Evolutionary conservation across 2,113 vertebrate species (phyloP).

Genomic region (Aramus guarauna): DNA sequence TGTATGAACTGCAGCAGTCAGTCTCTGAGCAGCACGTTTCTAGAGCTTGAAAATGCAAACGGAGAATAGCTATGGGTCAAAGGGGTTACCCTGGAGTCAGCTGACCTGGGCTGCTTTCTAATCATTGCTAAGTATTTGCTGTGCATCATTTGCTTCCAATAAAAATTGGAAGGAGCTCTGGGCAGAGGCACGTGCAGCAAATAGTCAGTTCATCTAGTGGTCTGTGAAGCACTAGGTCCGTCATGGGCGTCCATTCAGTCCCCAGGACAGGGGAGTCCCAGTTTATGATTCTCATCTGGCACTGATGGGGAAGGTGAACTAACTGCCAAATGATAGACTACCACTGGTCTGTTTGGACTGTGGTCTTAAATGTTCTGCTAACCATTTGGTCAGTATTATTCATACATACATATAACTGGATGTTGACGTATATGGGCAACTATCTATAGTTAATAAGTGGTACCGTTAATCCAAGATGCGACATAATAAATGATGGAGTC

Average conservation of each 20-base stretch:
- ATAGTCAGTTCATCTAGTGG: background rate
- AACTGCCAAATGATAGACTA: background rate
- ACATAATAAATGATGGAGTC: background rate
- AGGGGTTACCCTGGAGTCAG: background rate
- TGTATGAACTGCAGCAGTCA: background rate
- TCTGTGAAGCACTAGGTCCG: background rate
- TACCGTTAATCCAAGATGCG: background rate
- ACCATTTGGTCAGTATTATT: background rate
- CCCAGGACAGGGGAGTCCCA: background rate
- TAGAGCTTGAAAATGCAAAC: background rate
- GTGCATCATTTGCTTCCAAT: background rate
- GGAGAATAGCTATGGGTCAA: fast-evolving
- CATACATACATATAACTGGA: too few relatives aligned
- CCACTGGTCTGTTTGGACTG: background rate
- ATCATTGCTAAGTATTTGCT: background rate
- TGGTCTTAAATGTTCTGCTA: background rate
- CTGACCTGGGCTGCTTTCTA: background rate
- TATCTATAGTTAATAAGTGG: background rate
- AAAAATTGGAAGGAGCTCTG: background rate
- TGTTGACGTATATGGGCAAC: too few relatives aligned
- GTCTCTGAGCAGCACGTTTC: background rate
- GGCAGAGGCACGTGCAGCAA: background rate
- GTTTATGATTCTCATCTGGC: background rate
- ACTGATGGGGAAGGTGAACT: background rate
- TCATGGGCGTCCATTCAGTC: fast-evolving